Evolutionary conservation across 2,888 invertebrate genomes (phyloP).

Genomic region (Agrenia bidenticulata): DNA sequence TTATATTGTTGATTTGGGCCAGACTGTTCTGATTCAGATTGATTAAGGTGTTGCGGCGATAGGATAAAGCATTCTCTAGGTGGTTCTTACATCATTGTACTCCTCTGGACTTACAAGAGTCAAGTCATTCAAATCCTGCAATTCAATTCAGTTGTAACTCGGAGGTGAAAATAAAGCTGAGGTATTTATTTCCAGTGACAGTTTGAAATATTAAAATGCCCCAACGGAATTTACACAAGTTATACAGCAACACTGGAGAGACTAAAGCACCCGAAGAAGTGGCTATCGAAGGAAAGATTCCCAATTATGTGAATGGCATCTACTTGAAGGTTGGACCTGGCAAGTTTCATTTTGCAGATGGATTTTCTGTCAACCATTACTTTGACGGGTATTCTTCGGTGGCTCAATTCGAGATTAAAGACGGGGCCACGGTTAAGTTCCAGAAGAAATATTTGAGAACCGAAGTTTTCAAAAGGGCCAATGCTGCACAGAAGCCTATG

Average conservation of each 20-base stretch:
- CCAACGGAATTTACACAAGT: constrained; percentile 29
- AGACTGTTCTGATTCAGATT: too few relatives aligned
- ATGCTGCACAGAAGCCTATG: constrained; percentile 39
- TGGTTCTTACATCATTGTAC: too few relatives aligned
- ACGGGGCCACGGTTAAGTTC: constrained; percentile 54
- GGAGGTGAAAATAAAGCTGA: too few relatives aligned
- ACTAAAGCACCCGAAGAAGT: constrained; percentile 33
- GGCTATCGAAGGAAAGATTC: constrained; percentile 35
- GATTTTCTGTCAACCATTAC: constrained; percentile 58
- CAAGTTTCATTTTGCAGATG: constrained; percentile 57
- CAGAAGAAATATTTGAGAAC: constrained; percentile 48
- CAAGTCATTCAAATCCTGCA: too few relatives aligned
- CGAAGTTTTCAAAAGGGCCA: constrained; percentile 44
- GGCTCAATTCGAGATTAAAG: constrained; percentile 55
- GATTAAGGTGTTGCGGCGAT: too few relatives aligned
- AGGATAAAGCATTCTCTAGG: too few relatives aligned
- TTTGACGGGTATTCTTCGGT: constrained; percentile 59
- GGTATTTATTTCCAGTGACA: too few relatives aligned
- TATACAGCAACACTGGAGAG: constrained; percentile 41
- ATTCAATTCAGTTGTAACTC: too few relatives aligned
- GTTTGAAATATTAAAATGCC: too few relatives aligned
- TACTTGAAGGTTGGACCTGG: constrained; percentile 57
- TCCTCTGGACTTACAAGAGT: too few relatives aligned
- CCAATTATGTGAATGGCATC: constrained; percentile 38
- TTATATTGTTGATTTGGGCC: too few relatives aligned